phyloP scores from a whole-genome alignment of 2,113 vertebrate genomes.

The Gnathonemus longibarbis region DNA sequence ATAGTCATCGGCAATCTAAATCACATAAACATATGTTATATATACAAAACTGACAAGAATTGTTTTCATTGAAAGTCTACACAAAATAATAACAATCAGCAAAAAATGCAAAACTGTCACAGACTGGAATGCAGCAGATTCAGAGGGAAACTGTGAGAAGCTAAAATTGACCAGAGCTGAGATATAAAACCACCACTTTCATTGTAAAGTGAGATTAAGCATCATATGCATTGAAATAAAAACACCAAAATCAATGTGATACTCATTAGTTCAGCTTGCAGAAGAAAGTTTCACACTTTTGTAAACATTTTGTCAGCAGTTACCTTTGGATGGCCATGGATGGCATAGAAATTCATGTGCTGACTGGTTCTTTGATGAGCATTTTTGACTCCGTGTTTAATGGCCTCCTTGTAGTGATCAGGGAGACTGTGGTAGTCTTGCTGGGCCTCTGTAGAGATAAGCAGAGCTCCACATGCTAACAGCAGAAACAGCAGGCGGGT shows the following conservation, averaged over 20 bases:
- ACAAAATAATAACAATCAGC: background rate
- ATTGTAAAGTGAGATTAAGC: background rate
- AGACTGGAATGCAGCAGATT: background rate
- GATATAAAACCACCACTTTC: background rate
- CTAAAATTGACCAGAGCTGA: background rate
- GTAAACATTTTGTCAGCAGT: background rate
- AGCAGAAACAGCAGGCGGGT: background rate
- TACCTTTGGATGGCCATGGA: background rate
- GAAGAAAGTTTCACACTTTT: background rate
- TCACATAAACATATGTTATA: background rate
- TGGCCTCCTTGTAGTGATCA: background rate
- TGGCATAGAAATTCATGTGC: background rate
- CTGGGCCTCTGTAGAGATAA: constrained; percentile 7
- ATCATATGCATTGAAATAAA: background rate
- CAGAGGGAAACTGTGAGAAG: background rate
- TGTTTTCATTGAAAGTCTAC: background rate
- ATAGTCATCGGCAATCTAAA: background rate
- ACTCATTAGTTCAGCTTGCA: background rate
- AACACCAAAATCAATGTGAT: background rate
- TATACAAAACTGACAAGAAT: background rate
- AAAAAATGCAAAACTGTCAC: background rate
- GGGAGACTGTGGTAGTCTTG: background rate
- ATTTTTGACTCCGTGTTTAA: background rate
- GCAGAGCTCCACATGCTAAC: background rate
- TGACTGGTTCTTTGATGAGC: background rate